Evolutionary conservation across 2,888 invertebrate species (phyloP), one percentile per base, ranked within the genome.

Genomic region (Parascotia fuliginaria): DNA sequence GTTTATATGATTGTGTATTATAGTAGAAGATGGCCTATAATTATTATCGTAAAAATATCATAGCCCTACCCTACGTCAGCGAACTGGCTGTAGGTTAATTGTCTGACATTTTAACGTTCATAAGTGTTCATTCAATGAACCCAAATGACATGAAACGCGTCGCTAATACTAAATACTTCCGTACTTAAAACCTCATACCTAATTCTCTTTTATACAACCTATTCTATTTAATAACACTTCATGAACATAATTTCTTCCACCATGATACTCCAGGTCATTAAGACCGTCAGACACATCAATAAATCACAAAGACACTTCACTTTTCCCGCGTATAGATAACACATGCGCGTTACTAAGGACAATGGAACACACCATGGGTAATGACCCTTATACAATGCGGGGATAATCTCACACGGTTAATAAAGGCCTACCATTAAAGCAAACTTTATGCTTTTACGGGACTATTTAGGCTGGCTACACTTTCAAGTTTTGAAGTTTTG

Each of bases 401-500:
- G 66, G 58, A 71, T 79, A 73, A 78, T 81, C 77, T 79, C 47
- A 72, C 70, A 68, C 64, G 68, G 64, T 74, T 81, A 79, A 81
- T 81, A 81, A 79, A 79, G 75, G 79, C 69, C 61, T 59, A 69
- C 55, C 62, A 55, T 54, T 68, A 55, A 72, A 74, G 65, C 57
- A 70, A 71, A 72, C 58, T 71, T 73, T 62, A 61, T 61, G 42
- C 32, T 45, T 55, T 33, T 29, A 34, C 12, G 11, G 11, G 24
- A 45, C 59, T 58, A 64, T 63, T 66, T 67, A 60, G 47, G 47
- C 45, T 45, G 49, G 16, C 9, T 34, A 46, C 16, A 46, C n/a
- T 37, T 11, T 14, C 13, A 16, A n/a, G 7, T 31, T 11, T 5
- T 7, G 15, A 29, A 31, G 13, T 3, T 7, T 24, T 4, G 3